phyloP scores from a whole-genome alignment of 2,113 vertebrate species.

The Corythoichthys intestinalis region DNA sequence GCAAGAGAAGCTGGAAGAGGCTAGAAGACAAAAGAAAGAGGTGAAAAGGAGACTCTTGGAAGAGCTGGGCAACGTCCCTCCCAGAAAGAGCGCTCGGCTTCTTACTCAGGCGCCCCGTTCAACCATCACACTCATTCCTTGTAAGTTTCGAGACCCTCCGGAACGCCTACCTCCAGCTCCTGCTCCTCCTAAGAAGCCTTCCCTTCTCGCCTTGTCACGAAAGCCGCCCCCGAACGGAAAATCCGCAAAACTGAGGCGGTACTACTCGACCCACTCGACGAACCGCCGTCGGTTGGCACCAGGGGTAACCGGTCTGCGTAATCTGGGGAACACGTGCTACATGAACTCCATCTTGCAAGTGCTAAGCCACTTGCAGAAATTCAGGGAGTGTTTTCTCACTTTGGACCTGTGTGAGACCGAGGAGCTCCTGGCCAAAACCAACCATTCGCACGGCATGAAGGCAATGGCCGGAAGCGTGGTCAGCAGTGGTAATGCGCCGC shows the following conservation, averaged over 20 bases:
- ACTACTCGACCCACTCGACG: conserved; percentile 72
- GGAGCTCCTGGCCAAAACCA: conserved; percentile 86
- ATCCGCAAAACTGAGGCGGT: conserved; percentile 59
- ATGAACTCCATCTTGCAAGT: conserved; percentile 99
- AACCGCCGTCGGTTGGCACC: conserved; percentile 81
- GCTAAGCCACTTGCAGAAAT: conserved; percentile 98
- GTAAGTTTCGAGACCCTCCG: conserved; percentile 80
- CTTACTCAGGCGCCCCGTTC: conserved; percentile 81
- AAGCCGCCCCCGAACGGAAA: conserved; percentile 57
- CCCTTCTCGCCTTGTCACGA: conserved; percentile 52
- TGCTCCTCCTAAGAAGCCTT: conserved; percentile 52
- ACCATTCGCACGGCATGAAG: conserved; percentile 68
- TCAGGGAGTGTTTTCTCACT: conserved; percentile 96
- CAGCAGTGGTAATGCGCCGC: conserved; percentile 51
- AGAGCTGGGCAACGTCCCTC: conserved; percentile 85
- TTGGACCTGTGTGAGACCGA: conserved; percentile 93
- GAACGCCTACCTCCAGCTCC: conserved; percentile 60
- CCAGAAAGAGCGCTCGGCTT: conserved; percentile 91
- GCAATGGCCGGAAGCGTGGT: conserved; percentile 68
- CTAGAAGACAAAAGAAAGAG: conserved; percentile 81
- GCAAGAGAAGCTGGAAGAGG: conserved; percentile 80
- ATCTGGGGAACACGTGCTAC: conserved; percentile 97
- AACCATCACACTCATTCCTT: conserved; percentile 75
- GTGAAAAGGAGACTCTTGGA: conserved; percentile 87
- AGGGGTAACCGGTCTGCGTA: conserved; percentile 92